A percentile compares a stretch with the other conserved stretches of the same genome.
Conservation (phyloP, 2,888 invertebrate species). For the Microdon myrmicae region DNA sequence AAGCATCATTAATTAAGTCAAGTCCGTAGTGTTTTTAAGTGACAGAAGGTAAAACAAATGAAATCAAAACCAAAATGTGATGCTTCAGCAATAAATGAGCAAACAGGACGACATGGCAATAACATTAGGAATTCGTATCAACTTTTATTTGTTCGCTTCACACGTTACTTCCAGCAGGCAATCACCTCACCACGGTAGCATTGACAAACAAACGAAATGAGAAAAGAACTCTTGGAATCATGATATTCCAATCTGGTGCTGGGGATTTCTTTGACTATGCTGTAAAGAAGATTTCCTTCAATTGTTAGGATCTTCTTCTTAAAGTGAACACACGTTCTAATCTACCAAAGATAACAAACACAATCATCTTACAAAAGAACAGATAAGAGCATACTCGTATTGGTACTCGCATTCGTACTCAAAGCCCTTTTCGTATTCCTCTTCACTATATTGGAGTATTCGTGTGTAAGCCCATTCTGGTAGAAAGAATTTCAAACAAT, state of each 20-base stretch:
- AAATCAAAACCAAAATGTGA: conserved; percentile 21
- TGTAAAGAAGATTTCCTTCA: conserved; percentile 19
- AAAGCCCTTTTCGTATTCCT: not conserved
- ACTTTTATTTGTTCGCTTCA: conserved; percentile 20
- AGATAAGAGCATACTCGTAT: conserved; percentile 4
- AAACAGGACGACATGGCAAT: conserved; percentile 27
- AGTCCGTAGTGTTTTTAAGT: conserved; percentile 1
- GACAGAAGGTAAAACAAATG: conserved; percentile 19
- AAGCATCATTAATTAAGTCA: conserved; percentile 15
- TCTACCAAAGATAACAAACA: conserved; percentile 17
- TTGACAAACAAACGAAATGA: conserved; percentile 29
- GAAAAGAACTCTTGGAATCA: conserved; percentile 29
- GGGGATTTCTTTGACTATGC: too few species aligned
- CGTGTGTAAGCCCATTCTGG: not conserved
- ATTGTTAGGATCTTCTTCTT: conserved; percentile 1
- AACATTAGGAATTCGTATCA: conserved; percentile 27
- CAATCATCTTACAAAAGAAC: conserved; percentile 33
- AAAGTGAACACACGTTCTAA: conserved; percentile 4
- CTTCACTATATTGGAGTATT: not conserved
- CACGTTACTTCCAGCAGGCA: conserved; percentile 12
- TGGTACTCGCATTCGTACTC: not conserved
- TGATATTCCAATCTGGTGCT: conserved; percentile 19
- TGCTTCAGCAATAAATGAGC: conserved; percentile 21
- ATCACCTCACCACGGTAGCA: conserved; percentile 6
- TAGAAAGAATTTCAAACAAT: conserved; percentile 8